These are phyloP conservation scores for Peromyscus eremicus DNA, from an alignment of 2,797 vertebrate genomes.

Conservation along the genomic window DNA sequence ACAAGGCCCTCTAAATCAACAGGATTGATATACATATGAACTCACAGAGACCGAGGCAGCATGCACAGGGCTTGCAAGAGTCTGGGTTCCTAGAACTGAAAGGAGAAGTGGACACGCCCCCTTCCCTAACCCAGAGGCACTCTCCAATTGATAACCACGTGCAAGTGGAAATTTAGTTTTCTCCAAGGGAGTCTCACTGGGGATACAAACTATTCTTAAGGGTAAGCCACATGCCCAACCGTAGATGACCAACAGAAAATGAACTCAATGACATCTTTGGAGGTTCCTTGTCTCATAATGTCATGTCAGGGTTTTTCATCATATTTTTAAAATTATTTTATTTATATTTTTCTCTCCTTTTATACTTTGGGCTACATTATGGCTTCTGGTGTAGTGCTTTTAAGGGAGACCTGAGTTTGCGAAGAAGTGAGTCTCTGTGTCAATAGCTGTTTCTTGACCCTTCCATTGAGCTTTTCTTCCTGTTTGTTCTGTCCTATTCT, in stretches of 20 bases:
- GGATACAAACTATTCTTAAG: background rate
- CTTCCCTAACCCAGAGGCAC: too few species aligned
- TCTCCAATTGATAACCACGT: background rate
- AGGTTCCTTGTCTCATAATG: background rate
- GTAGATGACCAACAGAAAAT: background rate
- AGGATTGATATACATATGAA: background rate
- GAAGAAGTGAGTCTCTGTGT: background rate
- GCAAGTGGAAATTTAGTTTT: background rate
- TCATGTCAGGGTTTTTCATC: too few species aligned
- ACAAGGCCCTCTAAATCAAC: background rate
- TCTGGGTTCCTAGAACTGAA: background rate
- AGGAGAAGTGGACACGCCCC: background rate
- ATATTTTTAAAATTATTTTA: background rate
- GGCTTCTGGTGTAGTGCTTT: background rate
- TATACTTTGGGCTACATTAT: background rate
- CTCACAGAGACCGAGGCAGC: too few species aligned
- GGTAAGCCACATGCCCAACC: background rate
- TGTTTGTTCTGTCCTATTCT: background rate
- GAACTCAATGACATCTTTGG: background rate
- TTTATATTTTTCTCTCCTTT: background rate
- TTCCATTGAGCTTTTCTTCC: background rate
- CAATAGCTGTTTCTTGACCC: background rate
- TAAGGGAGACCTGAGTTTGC: background rate
- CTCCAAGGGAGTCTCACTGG: background rate
- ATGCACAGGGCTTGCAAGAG: background rate